These are phyloP conservation scores for Myotis findleyi DNA, from an alignment of 2,797 vertebrate species.

Conservation along the genomic window DNA sequence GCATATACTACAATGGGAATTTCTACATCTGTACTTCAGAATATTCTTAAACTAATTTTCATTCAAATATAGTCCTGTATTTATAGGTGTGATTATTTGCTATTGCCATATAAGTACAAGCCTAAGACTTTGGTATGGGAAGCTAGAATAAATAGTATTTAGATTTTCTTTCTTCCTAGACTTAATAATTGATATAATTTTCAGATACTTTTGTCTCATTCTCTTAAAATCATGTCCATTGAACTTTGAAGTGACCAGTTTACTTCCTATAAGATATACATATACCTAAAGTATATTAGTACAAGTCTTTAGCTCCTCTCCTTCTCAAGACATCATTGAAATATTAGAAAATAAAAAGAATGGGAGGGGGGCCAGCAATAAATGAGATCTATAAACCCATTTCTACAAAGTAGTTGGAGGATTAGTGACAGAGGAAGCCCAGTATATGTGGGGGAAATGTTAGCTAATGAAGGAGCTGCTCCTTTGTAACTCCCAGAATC, in stretches of 20 bases:
- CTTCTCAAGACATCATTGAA: neutral
- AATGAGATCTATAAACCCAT: neutral
- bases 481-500: neutral
- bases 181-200: neutral
- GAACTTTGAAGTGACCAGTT: constrained; percentile 48
- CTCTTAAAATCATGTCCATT: constrained; percentile 24
- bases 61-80: constrained; percentile 34
- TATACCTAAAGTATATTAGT: constrained; percentile 15
- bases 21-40: constrained; percentile 33
- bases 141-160: neutral
- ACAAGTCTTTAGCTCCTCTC: neutral
- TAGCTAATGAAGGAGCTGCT: neutral
- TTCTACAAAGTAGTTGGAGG: constrained; percentile 10
- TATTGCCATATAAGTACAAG: constrained; percentile 22
- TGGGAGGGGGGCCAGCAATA: neutral
- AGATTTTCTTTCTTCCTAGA: constrained; percentile 37
- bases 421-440: neutral
- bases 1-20: neutral
- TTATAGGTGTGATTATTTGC: constrained; percentile 33
- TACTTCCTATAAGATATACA: neutral
- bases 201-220: constrained; percentile 20
- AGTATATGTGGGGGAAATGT: neutral
- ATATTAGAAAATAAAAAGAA: constrained; percentile 40
- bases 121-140: neutral
- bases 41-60: constrained; percentile 46